Evolutionary conservation across 2,113 vertebrate species (phyloP), one percentile per base, ranked within the genome.

Genomic region (Manacus vitellinus): DNA sequence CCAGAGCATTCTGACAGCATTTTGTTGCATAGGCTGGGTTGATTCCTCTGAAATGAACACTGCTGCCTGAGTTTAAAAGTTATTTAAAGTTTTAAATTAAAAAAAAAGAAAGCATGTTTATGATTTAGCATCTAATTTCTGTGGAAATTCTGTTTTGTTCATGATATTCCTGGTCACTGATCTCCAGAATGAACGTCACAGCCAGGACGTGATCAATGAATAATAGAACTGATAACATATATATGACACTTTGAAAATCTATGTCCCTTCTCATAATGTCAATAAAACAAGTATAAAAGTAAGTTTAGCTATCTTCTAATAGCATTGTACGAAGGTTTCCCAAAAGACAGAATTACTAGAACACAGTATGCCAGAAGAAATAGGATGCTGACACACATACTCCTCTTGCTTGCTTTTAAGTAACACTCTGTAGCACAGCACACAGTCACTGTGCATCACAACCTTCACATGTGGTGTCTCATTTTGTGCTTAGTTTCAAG

Each of bases 401-500:
- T 27, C 35, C 28, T 47, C 23, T 52, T 39, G 28, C 43, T 89
- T 47, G n/a, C n/a, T 62, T 80, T 58, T 30, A 46, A 87, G 0
- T 30, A 59, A 30, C 52, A 27, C 30, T 12, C 46, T 22, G 11
- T 0, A 39, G 43, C 37, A 37, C 1, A 1, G 9, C 55, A 43
- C n/a, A 12, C 7, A 44, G 25, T 59, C 3, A 0, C 76, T 30
- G 15, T 7, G 59, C 68, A 61, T 61, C 58, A 17, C 62, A 70
- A 21, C 0, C 0, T 39, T 80, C 63, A 35, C 43, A 16, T 0
- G 0, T 19, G 0, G 0, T 2, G 7, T 18, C 66, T 66, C 51
- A 43, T 33, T 15, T 74, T 54, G 3, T 66, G 61, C 51, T 84
- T 15, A 8, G 15, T 31, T 89, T 52, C 41, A 46, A 52, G 35